Percentiles rank a stretch among this genome's conserved stretches.
Conservation (phyloP, 2,888 invertebrate genomes). For the Cheilosia vulpina region DNA sequence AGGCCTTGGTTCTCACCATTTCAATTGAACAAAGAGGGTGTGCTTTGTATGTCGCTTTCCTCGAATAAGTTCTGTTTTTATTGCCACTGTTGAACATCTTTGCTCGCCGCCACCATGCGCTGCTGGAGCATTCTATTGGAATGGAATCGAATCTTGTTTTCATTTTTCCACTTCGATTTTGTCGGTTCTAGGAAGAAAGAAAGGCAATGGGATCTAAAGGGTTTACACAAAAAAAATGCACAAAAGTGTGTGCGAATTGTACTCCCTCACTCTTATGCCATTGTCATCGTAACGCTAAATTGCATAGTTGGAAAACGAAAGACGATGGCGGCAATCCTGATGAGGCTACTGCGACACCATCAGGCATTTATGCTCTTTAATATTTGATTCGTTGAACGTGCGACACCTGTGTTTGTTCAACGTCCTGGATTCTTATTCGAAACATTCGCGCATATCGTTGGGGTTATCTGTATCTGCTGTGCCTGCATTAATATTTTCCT, state of each 20-base stretch:
- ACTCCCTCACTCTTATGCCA: neutral
- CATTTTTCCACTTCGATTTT: slow-evolving; percentile 7
- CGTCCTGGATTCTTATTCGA: slow-evolving; percentile 24
- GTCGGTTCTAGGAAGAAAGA: neutral
- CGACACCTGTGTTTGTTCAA: slow-evolving; percentile 62
- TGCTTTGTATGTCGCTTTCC: slow-evolving; percentile 11
- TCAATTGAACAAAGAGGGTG: slow-evolving; percentile 33
- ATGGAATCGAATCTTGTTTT: slow-evolving; percentile 28
- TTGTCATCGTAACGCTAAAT: slow-evolving; percentile 50
- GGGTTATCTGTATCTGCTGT: slow-evolving; percentile 37
- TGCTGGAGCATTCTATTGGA: slow-evolving; percentile 36
- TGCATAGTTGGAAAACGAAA: slow-evolving; percentile 47
- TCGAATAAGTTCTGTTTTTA: slow-evolving; percentile 39
- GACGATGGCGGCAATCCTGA: slow-evolving; percentile 51
- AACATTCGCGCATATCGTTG: slow-evolving; percentile 18
- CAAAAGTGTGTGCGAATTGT: slow-evolving; percentile 10
- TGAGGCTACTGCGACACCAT: slow-evolving; percentile 57
- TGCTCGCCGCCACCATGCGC: slow-evolving; percentile 9
- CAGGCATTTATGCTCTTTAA: slow-evolving; percentile 70
- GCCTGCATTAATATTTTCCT: slow-evolving; percentile 62
- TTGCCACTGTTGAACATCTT: neutral
- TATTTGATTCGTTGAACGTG: slow-evolving; percentile 69
- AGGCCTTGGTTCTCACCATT: slow-evolving; percentile 19
- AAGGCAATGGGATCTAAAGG: slow-evolving; percentile 13
- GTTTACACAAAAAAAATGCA: slow-evolving; percentile 1